Evolutionary conservation across 2,113 vertebrate genomes (phyloP).

Genomic region (Platichthys stellatus): DNA sequence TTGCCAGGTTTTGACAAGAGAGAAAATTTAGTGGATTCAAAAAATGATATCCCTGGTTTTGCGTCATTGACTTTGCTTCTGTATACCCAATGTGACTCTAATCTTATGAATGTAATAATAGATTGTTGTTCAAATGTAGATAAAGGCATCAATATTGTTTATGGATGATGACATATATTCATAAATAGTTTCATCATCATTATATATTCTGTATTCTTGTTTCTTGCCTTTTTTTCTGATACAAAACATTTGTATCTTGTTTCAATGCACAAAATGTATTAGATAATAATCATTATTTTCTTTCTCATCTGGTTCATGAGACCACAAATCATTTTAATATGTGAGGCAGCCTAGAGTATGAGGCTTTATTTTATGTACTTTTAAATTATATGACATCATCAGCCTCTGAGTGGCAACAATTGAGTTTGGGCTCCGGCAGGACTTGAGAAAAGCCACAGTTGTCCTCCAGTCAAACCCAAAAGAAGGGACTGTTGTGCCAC

Average conservation of each 20-base stretch:
- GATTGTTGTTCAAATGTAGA: no score
- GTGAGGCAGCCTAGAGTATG: slow-evolving; percentile 12
- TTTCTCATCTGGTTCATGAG: slow-evolving; percentile 17
- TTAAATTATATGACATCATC: slow-evolving; percentile 45
- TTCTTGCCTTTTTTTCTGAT: neutral
- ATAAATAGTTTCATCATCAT: neutral
- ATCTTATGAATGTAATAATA: no score
- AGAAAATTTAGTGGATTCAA: neutral
- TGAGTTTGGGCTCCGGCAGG: slow-evolving; percentile 22
- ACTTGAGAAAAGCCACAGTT: slow-evolving; percentile 38
- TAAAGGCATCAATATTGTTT: neutral
- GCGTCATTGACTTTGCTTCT: neutral
- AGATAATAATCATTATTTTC: neutral
- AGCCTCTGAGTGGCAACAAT: slow-evolving; percentile 33
- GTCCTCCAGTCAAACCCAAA: slow-evolving; percentile 45
- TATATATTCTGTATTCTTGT: no score
- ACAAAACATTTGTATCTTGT: neutral
- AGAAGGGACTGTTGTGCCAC: slow-evolving; percentile 26
- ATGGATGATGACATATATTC: neutral
- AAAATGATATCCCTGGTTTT: neutral
- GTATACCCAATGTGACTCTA: neutral
- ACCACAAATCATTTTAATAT: slow-evolving; percentile 21
- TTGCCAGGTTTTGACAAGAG: no score
- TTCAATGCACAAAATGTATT: neutral
- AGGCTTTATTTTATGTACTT: slow-evolving; percentile 14